Evolutionary conservation across 2,797 vertebrate genomes (phyloP), one percentile per base, ranked within the genome.

Genomic region (Diplodus puntazzo): DNA sequence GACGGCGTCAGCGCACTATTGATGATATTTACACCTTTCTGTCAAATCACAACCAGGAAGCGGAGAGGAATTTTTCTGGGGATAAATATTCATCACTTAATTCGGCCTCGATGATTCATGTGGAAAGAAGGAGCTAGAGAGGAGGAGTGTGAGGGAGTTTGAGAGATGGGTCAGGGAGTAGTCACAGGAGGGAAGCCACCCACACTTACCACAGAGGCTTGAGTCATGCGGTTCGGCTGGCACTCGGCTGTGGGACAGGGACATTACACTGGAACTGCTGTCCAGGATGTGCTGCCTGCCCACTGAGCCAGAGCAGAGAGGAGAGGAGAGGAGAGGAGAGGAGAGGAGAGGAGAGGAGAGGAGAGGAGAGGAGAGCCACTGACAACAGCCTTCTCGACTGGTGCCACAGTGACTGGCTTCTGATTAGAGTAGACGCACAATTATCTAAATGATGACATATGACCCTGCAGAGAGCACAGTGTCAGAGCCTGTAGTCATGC

Each of bases 141-240:
- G 59, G 77, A 82, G 69, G 66, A 73, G 63, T 72, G 78, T 63
- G 64, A 82, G 81, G 68, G 86, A 77, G 75, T 88, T 81, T 71
- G 69, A 84, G 87, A 77, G 86, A 90, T 92, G 84, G 89, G 85
- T 91, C 83, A 90, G 87, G 83, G 81, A 87, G 88, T 91, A 90
- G 91, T 93, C 90, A 92, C 66, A 78, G 85, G 77, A 90, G 84
- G 74, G 80, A 82, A 92, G 82, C 87, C 92, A 86, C 93, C 92
- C 90, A 94, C 90, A 82, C 89, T 84, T 34, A 92, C 93, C 92
- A 81, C 90, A 87, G 67, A 83, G 42, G 34, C 69, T 83, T 95
- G 94, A 95, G 82, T 96, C 94, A 95, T 77, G 72, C 54, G 62
- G 83, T 84, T 78, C 53, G 75, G 81, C 71, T 88, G 88, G 92